A percentile compares a stretch with the other conserved stretches of the same genome.
phyloP scores from a whole-genome alignment of 2,888 invertebrate species.

The Leptopterna dolabrata region DNA sequence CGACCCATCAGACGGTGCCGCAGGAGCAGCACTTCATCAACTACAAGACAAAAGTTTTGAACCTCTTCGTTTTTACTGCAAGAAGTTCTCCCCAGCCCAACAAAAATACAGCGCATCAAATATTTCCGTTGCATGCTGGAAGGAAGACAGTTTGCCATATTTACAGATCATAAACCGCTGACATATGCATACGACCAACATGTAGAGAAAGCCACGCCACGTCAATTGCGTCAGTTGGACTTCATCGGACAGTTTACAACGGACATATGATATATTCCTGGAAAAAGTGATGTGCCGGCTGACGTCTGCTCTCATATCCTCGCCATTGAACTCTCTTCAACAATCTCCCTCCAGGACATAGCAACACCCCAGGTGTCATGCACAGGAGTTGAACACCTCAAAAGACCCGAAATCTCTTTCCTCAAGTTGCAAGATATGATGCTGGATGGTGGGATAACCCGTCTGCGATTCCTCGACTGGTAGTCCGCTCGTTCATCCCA shows the following conservation, averaged over 20 bases:
- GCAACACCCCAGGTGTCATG: neutral
- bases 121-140: slow-evolving; percentile 18
- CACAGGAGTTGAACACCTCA: neutral
- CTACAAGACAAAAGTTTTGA: slow-evolving; percentile 37
- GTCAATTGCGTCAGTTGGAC: slow-evolving; percentile 27
- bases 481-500: slow-evolving; percentile 13
- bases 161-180: slow-evolving; percentile 30
- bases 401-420: neutral
- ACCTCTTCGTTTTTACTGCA: slow-evolving; percentile 54
- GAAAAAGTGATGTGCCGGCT: neutral
- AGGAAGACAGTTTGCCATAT: slow-evolving; percentile 1
- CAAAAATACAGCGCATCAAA: neutral
- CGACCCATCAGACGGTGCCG: slow-evolving; percentile 66
- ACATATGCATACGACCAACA: neutral
- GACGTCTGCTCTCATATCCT: neutral
- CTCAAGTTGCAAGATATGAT: neutral
- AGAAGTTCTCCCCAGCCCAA: slow-evolving; percentile 15
- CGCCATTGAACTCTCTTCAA: neutral
- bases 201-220: slow-evolving; percentile 17
- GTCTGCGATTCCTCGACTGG: slow-evolving; percentile 11
- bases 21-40: slow-evolving; percentile 66
- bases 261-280: neutral
- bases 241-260: slow-evolving; percentile 24
- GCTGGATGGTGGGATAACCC: neutral
- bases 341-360: neutral